Evolutionary conservation across 2,888 invertebrate species (phyloP), one percentile per base, ranked within the genome.

Genomic region (Entomobrya proxima): DNA sequence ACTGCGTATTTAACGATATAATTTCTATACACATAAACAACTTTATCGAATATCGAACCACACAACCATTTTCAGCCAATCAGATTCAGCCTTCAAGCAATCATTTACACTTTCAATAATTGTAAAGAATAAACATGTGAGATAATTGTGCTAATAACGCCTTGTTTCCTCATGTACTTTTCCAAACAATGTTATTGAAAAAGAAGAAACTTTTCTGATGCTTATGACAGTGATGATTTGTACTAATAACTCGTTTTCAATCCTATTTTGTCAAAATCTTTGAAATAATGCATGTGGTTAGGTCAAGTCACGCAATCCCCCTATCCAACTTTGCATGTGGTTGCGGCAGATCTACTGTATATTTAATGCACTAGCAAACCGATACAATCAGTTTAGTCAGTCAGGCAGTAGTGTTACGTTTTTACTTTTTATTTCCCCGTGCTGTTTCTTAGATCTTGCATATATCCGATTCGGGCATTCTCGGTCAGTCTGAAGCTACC

Each of bases 231-330:
- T 40, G 30, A 47, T 21, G 9, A 74, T 74, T 74, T 74, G 72
- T 50, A n/a, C 50, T 74, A 74, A 50, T 47, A 72, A 74, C 72
- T 74, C 35, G 50, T 74, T 74, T 74, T 50, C 18, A 32, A 21
- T 32, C 72, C 7, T 47, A 74, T 30, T 47, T 50, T 74, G 72
- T 74, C 72, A 64, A 72, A 74, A 50, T 74, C 72, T 32, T 50
- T 30, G 32, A 18, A 74, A 74, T 74, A 74, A 74, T 74, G 7
- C 72, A 74, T 77, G 67, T 37, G 69, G 69, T 67, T 74, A 27
- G 67, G 76, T 76, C 76, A 79, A 52, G 79, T 69, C 50, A 64
- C 78, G 64, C 64, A 74, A 74, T 74, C 50, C 72, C 15, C 1
- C 30, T 74, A 32, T 74, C 18, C 50, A 64, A 64, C 1, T 2